Evolutionary conservation across 2,113 vertebrate species (phyloP).

Genomic region (Nothocercus julius): DNA sequence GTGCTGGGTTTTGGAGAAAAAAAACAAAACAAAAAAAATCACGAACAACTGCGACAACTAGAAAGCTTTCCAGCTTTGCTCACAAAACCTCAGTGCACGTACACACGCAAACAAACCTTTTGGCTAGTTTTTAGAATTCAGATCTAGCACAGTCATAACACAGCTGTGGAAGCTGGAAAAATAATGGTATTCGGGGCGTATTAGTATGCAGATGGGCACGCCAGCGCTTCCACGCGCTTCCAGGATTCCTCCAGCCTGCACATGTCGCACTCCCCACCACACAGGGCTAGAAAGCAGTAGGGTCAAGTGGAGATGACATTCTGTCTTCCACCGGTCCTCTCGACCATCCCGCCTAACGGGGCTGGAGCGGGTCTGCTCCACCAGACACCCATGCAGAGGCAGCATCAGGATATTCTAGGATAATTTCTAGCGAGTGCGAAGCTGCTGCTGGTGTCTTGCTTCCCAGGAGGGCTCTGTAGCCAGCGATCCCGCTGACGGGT

Average conservation of each 20-base stretch:
- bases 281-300: constrained; percentile 19
- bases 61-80: constrained; percentile 55
- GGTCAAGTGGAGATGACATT: constrained; percentile 34
- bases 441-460: neutral
- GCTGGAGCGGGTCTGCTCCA: neutral
- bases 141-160: constrained; percentile 70
- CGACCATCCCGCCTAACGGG: neutral
- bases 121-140: constrained; percentile 71
- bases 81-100: constrained; percentile 42
- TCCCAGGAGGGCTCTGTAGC: neutral
- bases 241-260: constrained; percentile 61
- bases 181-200: constrained; percentile 55
- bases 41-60: constrained; percentile 39
- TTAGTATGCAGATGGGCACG: constrained; percentile 65
- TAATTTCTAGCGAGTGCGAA: neutral
- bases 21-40: neutral
- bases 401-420: neutral
- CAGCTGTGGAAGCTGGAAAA: constrained; percentile 71
- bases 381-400: neutral
- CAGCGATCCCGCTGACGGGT: neutral
- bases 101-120: constrained; percentile 70
- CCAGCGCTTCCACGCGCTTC: constrained; percentile 51
- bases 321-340: neutral
- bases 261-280: constrained; percentile 22
- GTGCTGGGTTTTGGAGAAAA: neutral